phyloP scores from a whole-genome alignment of 2,113 vertebrate genomes.

The Carassius auratus region DNA sequence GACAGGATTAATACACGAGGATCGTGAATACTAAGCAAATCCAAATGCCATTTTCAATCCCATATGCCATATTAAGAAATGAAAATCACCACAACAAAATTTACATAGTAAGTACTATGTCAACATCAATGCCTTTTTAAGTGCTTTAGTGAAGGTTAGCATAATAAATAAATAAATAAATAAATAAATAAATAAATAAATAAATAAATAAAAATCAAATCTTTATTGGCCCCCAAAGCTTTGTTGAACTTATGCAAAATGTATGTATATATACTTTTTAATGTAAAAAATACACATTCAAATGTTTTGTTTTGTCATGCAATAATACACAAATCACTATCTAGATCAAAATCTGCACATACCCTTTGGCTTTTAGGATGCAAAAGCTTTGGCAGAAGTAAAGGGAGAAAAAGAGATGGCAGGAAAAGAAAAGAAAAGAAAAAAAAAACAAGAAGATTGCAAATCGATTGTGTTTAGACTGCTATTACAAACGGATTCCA shows the following conservation, averaged over 20 bases:
- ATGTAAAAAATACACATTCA: too few relatives aligned
- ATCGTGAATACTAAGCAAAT: slow-evolving; percentile 19
- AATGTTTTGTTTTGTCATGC: neutral
- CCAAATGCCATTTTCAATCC: neutral
- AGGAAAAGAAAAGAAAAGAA: neutral
- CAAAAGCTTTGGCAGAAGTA: neutral
- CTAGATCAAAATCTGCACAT: neutral
- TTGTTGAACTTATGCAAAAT: neutral
- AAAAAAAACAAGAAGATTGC: slow-evolving; percentile 42
- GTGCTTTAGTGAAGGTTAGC: neutral
- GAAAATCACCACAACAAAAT: neutral
- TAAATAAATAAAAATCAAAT: neutral
- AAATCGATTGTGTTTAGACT: slow-evolving; percentile 42
- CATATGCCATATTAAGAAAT: neutral
- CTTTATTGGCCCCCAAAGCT: neutral
- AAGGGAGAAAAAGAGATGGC: neutral
- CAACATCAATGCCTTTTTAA: neutral
- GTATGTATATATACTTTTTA: too few relatives aligned
- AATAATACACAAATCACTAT: too few relatives aligned
- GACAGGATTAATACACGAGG: slow-evolving; percentile 39
- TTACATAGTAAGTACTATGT: neutral
- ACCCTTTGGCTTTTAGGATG: neutral
- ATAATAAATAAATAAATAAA: neutral
- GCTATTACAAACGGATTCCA: slow-evolving; percentile 44
- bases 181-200: neutral